These are phyloP conservation scores for Oxyura jamaicensis DNA, from an alignment of 2,113 vertebrate genomes.

Conservation along the genomic window DNA sequence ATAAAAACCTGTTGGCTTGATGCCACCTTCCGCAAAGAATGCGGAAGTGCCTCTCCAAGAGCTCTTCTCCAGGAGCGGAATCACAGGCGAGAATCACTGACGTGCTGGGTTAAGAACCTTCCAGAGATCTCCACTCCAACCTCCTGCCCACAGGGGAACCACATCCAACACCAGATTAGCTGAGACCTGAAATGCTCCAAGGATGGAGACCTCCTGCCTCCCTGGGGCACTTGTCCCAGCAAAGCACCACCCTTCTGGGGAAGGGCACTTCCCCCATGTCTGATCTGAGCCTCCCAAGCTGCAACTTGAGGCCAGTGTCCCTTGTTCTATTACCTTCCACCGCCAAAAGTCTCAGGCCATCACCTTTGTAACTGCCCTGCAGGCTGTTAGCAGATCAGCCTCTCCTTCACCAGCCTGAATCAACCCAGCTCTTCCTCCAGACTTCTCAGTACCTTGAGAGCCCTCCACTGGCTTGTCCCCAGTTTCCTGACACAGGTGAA, in stretches of 20 bases:
- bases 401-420: neutral
- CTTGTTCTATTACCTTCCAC: neutral
- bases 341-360: neutral
- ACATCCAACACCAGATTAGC: neutral
- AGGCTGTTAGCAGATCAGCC: neutral
- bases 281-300: neutral
- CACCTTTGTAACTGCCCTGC: neutral
- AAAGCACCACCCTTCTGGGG: neutral
- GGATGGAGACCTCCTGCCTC: neutral
- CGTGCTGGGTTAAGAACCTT: neutral
- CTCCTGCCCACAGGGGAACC: neutral
- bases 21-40: slow-evolving; percentile 10
- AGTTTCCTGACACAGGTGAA: neutral
- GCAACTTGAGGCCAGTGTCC: rapidly evolving
- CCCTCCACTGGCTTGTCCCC: neutral
- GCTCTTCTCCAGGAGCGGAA: neutral
- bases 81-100: neutral
- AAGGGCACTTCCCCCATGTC: neutral
- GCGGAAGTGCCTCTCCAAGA: neutral
- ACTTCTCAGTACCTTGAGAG: neutral
- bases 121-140: neutral
- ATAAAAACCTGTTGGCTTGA: slow-evolving; percentile 13
- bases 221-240: neutral
- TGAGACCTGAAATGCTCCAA: neutral
- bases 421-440: rapidly evolving